Conservation (phyloP, 2,113 vertebrate species). For the Orthonyx spaldingii region DNA sequence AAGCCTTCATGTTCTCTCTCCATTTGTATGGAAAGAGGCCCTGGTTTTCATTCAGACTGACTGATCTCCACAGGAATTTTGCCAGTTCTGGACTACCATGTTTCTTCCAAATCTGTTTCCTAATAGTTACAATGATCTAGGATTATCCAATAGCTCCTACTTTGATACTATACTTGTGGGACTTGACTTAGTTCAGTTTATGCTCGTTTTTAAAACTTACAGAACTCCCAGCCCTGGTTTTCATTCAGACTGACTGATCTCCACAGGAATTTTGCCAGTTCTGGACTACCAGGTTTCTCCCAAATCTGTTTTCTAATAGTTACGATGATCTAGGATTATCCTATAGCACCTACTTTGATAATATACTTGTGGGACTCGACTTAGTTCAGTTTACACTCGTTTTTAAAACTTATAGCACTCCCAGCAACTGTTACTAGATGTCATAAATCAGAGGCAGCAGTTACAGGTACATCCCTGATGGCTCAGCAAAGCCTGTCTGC, state of each 20-base stretch:
- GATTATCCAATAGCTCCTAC: not conserved
- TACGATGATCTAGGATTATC: not conserved
- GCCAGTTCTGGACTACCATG: not conserved
- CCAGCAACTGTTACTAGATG: not conserved
- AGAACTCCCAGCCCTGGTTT: not conserved
- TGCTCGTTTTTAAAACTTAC: not conserved
- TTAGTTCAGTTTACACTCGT: not conserved
- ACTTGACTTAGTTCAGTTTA: not conserved
- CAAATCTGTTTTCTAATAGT: not conserved
- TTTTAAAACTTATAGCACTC: not conserved
- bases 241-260: not conserved
- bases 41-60: not conserved
- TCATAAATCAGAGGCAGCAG: not conserved
- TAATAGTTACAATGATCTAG: not conserved
- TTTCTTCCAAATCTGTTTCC: not conserved
- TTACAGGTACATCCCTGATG: not conserved
- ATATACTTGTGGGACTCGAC: not conserved
- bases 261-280: not conserved
- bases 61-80: not conserved
- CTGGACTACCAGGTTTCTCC: not conserved
- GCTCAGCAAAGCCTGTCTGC: not conserved
- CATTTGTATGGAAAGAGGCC: not conserved
- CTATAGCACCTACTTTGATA: not conserved
- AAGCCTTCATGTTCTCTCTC: not conserved
- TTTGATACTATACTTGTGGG: not conserved